Evolutionary conservation across 2,113 vertebrate genomes (phyloP), one percentile per base, ranked within the genome.

Genomic region (Falco punctatus): DNA sequence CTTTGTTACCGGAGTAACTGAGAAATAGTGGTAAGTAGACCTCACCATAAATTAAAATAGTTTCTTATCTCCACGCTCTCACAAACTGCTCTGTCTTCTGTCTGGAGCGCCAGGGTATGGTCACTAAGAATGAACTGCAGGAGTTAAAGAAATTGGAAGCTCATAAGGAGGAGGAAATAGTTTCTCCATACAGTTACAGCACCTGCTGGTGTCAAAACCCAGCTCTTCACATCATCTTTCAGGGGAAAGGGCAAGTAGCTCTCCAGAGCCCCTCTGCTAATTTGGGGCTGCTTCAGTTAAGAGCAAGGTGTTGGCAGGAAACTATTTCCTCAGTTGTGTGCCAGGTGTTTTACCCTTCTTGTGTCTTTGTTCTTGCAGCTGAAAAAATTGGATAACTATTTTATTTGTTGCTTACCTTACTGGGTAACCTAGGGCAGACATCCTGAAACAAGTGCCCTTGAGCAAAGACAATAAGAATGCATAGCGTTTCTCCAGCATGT

Each of bases 11-110:
- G n/a, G 75, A n/a, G 16, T 71, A 57, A 38, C 44, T 52, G 42
- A 74, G 81, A 38, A 62, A 20, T 5, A 82, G 30, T 5, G 18
- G 20, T 42, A 40, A 74, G n/a, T 11, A 80, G 22, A 66, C 10
- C 26, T 75, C 20, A 32, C 3, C 9, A 30, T 62, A 54, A 66
- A 84, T 38, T 18, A 23, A 70, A 84, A 55, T 5, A 33, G 5
- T 10, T 85, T 59, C 33, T 21, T 3, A 6, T 13, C 24, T 17
- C 16, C 21, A 11, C 1, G 1, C 2, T 22, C 38, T 18, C 13
- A 32, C 42, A 67, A 67, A 69, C 24, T 57, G 57, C 55, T 81
- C 55, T 73, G 64, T 9, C 32, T 54, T 80, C 1, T 4, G 33
- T 30, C 32, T 57, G 49, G 33, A 77, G 51, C 30, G 57, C 14